Base-by-base conservation (phyloP, 2,888 invertebrate genomes). In the Drosophila ezoana region DNA sequence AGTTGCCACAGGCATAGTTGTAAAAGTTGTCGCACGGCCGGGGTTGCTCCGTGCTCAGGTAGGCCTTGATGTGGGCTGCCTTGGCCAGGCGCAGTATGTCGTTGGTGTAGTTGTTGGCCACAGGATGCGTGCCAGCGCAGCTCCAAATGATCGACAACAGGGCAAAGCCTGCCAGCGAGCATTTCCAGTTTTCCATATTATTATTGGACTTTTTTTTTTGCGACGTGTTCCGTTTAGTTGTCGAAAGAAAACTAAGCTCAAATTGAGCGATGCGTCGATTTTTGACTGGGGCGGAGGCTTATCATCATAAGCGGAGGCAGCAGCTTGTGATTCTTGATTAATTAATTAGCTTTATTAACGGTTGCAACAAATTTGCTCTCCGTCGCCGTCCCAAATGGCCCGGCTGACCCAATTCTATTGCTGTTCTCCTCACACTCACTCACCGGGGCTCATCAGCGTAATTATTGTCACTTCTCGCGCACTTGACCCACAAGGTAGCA, bases 1-100 rank as follows among this genome's bases (percentile, higher is more conserved):
- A 91, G 20, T 87, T 91, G 41, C 91, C 92, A 33, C 91, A 91
- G 14, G 91, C 92, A 54, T 86, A 92, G 49, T 87, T 80, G 49
- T 91, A 91, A 41, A 91, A 91, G 68, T 92, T 87, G 16, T 76
- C 70, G 58, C 91, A 91, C 0, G 90, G 83, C 35, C 56, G 40
- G 4, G 44, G 47, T 1, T 66, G 51, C 0, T 77, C 79, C 20
- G 85, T 79, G 33, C 79, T 79, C 58, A 92, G 74, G 53, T 90
- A 91, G 11, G 88, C 86, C 47, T 79, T 89, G 13, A 91, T 87
- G 54, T 91, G 90, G 0, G 87, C 83, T 0, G 90, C 90, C 65
- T 91, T 90, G 4, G 92, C 90, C 13, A 90, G 64, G 11, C 90
- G 89, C 44, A 90, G 59, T 23, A 91, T 70, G 0, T 88, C 89